phyloP scores from a whole-genome alignment of 2,797 vertebrate species.

The Paguma larvata region DNA sequence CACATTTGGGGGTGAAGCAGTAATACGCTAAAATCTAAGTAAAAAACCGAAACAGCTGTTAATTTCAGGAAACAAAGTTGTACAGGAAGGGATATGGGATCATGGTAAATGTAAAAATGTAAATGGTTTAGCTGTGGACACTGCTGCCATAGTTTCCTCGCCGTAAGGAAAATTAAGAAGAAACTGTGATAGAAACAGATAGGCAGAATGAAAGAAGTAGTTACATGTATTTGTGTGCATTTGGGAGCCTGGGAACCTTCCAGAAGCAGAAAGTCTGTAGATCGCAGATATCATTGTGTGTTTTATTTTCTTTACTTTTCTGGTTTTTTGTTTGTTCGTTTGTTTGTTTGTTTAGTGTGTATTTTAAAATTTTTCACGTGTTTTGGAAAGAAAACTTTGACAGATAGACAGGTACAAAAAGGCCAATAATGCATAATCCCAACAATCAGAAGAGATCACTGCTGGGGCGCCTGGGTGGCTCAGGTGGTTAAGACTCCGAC shows the following conservation, averaged over 20 bases:
- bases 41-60: neutral
- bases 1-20: neutral
- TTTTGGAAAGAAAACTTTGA: slow-evolving; percentile 21
- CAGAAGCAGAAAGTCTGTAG: neutral
- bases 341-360: neutral
- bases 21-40: slow-evolving; percentile 8
- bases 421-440: neutral
- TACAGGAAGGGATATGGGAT: neutral
- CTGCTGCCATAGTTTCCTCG: neutral
- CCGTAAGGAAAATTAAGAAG: neutral
- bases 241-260: neutral
- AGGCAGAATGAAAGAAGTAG: neutral
- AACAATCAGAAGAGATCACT: neutral
- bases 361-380: neutral
- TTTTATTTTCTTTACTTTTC: neutral
- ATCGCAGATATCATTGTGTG: neutral
- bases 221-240: neutral
- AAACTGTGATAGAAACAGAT: neutral
- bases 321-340: neutral
- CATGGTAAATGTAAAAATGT: neutral
- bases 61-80: slow-evolving; percentile 13
- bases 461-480: no score
- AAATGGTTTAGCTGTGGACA: neutral
- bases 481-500: no score
- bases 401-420: neutral